Evolutionary conservation across 2,113 vertebrate species (phyloP).

Genomic region (Rhinoderma darwinii): DNA sequence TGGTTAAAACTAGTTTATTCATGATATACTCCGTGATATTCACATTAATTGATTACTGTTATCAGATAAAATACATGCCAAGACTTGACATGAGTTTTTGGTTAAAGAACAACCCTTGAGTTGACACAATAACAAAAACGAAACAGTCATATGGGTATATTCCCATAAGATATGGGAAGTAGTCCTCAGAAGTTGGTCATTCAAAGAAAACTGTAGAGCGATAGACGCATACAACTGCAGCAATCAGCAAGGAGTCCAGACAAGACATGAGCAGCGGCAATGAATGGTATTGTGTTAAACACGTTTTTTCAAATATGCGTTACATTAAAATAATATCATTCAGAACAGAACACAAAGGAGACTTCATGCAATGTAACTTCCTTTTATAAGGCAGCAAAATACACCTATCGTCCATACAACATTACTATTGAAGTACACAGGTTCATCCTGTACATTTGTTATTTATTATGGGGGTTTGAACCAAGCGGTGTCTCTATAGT

Average conservation of each 20-base stretch:
- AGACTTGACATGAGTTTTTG: not conserved
- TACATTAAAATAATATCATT: not conserved
- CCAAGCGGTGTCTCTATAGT: not conserved
- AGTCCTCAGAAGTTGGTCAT: not conserved
- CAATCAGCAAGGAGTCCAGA: constrained; percentile 23
- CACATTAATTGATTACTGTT: not conserved
- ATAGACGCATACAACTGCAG: constrained; percentile 10
- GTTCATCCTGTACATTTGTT: not conserved
- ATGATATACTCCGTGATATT: not conserved
- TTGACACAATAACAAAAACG: not conserved
- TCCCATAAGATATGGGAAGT: not conserved
- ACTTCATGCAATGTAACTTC: not conserved
- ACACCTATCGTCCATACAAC: not conserved
- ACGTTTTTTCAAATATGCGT: constrained; percentile 2
- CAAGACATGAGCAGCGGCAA: not conserved
- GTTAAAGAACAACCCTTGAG: not conserved
- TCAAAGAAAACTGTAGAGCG: not conserved
- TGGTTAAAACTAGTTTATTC: not conserved
- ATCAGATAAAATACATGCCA: not conserved
- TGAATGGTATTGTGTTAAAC: constrained; percentile 24
- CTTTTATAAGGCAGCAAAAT: not conserved
- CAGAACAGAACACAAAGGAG: not conserved
- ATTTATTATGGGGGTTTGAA: not conserved
- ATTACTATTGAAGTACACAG: not conserved
- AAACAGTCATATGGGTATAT: not conserved